A percentile compares a stretch with the other conserved stretches of the same genome.
These are phyloP conservation scores for Tortrix viridana DNA, from an alignment of 2,888 invertebrate genomes.

Conservation along the genomic window DNA sequence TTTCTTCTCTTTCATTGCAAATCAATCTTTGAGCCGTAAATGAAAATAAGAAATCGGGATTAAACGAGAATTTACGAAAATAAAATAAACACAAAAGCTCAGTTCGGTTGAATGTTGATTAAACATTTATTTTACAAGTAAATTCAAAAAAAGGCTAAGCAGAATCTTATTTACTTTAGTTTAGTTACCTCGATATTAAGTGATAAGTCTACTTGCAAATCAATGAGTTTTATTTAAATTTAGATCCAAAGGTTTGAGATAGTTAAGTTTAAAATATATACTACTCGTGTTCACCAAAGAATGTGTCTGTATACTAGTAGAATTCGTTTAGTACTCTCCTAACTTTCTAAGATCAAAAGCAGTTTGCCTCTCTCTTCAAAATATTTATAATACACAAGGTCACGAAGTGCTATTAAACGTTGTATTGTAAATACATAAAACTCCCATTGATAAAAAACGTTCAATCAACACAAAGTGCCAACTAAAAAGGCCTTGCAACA, in stretches of 20 bases:
- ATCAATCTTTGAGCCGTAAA: not conserved
- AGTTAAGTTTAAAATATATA: no score
- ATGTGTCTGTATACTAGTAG: no score
- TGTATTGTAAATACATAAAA: not conserved
- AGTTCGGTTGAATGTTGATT: not conserved
- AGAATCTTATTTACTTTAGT: no score
- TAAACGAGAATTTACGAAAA: conserved; percentile 6
- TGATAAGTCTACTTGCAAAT: no score
- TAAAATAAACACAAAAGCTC: conserved; percentile 15
- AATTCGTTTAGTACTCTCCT: no score
- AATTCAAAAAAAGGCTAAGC: not conserved
- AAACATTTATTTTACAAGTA: conserved; percentile 7
- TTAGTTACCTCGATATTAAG: no score
- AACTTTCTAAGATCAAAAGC: no score
- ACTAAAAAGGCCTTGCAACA: not conserved
- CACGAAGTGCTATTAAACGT: not conserved
- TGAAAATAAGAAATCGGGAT: conserved; percentile 10
- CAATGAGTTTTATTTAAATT: no score
- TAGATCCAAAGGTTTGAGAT: no score
- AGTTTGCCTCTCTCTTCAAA: no score
- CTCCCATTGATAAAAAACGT: not conserved
- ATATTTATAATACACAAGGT: no score
- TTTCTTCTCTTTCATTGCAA: not conserved
- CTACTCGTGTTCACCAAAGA: no score
- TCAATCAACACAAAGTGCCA: conserved; percentile 12